Base-by-base conservation (phyloP, 2,888 invertebrate species). In the Drosophila gaucha region DNA sequence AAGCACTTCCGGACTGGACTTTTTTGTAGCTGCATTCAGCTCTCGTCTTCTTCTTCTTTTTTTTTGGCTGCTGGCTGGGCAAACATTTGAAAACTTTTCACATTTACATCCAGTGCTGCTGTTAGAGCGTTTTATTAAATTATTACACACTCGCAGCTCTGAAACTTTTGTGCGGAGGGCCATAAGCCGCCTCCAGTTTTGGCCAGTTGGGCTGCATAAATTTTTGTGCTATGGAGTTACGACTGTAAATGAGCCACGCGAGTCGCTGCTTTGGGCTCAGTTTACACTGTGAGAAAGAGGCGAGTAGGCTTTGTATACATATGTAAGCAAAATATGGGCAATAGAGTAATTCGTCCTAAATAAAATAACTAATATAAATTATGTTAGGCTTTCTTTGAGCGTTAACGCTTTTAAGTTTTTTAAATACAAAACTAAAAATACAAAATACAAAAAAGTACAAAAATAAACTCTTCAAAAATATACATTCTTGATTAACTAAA, bases 1-100 rank as follows among this genome's bases (percentile, higher is more conserved):
- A 64, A 83, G 83, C 86, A 80, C 75, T 82, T 82, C 75, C 82
- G 82, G 75, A 33, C 51, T 60, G 33, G 43, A 46, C 49, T 58
- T 74, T 74, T 62, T 52, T n/a, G 52, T 14, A 16, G 56, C 66
- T 54, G 58, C 55, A 44, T 28, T 26, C 28, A 59, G 59, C 69
- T 50, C 31, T 35, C 20, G 10, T 52, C 33, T 33, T 58, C 30
- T 30, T 31, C 28, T 22, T 55, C 20, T 38, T 36, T 69, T 50
- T 56, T 52, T 69, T 38, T 67, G 39, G 59, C 74, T 67, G 56
- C 67, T 74, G 74, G 74, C 71, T 67, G 74, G 24, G 67, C 63
- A 78, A 80, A 86, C 78, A 86, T 86, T 86, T 86, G 75, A 85
- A 85, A 85, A 85, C 67, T 85, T 85, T 85, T 86, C 80, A 71